A percentile compares a stretch with the other conserved stretches of the same genome.
phyloP scores from a whole-genome alignment of 2,113 vertebrate species.

The Mandrillus leucophaeus region DNA sequence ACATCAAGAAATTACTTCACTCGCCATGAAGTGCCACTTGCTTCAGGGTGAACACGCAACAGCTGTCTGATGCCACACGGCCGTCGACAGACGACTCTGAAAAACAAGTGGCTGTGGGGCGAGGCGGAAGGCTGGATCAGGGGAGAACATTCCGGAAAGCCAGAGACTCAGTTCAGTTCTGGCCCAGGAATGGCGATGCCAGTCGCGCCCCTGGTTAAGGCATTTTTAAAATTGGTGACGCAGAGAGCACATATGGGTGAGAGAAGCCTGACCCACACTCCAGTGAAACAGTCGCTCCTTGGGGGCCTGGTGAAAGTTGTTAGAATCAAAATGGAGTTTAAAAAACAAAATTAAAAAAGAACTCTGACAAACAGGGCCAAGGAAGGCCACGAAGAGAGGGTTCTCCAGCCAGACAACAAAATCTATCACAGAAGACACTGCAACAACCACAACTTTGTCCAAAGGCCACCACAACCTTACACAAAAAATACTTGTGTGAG shows the following conservation, averaged over 20 bases:
- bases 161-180: fast-evolving
- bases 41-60: neutral
- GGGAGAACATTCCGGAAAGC: fast-evolving
- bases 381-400: neutral
- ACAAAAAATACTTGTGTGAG: neutral
- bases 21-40: fast-evolving
- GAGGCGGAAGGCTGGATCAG: fast-evolving
- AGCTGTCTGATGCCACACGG: neutral
- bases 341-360: neutral
- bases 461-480: neutral
- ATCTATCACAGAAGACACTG: no score
- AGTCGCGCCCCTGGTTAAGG: fast-evolving
- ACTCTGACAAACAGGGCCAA: neutral
- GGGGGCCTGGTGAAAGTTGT: neutral
- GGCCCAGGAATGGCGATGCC: neutral
- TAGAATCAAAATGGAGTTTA: neutral
- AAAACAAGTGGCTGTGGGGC: neutral
- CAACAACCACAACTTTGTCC: neutral
- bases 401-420: neutral
- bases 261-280: fast-evolving
- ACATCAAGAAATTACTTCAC: neutral
- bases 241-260: neutral
- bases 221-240: fast-evolving
- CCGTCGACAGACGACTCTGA: fast-evolving
- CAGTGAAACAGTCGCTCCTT: neutral